phyloP scores from a whole-genome alignment of 1,140 invertebrate genomes.

The Euwallacea similis region DNA sequence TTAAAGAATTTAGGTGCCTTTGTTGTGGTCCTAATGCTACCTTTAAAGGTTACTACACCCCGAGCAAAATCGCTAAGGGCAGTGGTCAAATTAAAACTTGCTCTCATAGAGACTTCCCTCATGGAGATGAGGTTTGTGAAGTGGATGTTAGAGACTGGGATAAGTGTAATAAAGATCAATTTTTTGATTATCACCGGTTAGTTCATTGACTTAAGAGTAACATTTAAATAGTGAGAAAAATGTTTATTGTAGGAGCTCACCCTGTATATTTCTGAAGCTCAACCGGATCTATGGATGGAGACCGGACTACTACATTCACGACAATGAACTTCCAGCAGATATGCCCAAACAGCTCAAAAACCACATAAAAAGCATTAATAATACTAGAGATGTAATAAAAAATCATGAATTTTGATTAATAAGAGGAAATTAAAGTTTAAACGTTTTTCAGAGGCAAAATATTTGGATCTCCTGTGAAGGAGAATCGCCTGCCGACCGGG shows the following conservation, averaged over 20 bases:
- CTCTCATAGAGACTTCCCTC: constrained; percentile 59
- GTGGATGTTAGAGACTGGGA: constrained; percentile 65
- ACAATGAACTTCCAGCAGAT: constrained; percentile 46
- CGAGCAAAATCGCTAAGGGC: constrained; percentile 59
- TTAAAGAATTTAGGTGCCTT: constrained; percentile 38
- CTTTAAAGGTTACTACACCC: constrained; percentile 61
- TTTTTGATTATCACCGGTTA: constrained; percentile 69
- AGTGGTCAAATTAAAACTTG: constrained; percentile 62
- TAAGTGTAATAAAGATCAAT: constrained; percentile 69
- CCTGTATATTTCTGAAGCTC: constrained; percentile 67
- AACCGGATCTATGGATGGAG: constrained; percentile 60
- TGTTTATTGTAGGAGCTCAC: constrained; percentile 56
- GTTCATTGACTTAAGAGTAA: not conserved
- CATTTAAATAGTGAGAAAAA: not conserved
- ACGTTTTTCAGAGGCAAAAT: constrained; percentile 65
- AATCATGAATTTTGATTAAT: constrained; percentile 2
- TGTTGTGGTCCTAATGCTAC: not conserved
- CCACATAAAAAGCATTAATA: constrained; percentile 60
- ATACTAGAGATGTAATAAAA: constrained; percentile 42
- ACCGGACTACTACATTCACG: constrained; percentile 50
- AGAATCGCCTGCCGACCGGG: constrained; percentile 85
- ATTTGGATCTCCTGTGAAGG: constrained; percentile 88
- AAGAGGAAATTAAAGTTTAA: constrained; percentile 9
- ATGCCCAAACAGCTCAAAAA: constrained; percentile 62
- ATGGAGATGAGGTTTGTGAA: constrained; percentile 62